These are phyloP conservation scores for Manis crassicaudata DNA, from an alignment of 2,797 vertebrate genomes.

Conservation along the genomic window DNA sequence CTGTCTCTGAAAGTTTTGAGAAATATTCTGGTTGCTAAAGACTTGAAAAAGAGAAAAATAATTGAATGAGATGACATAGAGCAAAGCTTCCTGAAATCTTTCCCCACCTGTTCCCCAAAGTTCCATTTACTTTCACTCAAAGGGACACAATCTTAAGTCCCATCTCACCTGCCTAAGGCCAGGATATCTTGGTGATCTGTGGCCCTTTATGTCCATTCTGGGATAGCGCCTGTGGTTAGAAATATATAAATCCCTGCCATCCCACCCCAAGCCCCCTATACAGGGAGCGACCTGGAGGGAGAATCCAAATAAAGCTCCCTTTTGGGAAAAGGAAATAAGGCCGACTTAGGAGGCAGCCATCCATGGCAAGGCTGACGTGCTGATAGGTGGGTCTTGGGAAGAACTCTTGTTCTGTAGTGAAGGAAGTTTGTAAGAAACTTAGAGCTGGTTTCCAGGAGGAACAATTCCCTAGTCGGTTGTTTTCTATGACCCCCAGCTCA, in stretches of 20 bases:
- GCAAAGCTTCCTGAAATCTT: neutral
- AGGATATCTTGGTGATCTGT: neutral
- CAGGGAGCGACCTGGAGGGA: neutral
- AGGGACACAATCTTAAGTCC: neutral
- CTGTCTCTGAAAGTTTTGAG: constrained; percentile 30
- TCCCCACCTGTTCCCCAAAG: neutral
- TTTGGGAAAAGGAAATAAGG: neutral
- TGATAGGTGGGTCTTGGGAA: neutral
- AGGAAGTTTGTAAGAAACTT: neutral
- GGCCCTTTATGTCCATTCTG: neutral
- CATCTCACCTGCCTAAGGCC: neutral
- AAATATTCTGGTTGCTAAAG: constrained; percentile 33
- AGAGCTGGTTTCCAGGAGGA: neutral
- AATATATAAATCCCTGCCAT: neutral
- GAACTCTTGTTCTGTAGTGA: neutral
- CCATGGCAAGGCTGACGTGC: neutral
- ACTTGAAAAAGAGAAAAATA: neutral
- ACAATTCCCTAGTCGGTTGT: neutral
- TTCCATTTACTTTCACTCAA: neutral
- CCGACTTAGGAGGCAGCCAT: neutral
- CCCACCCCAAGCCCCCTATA: neutral
- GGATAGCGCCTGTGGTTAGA: neutral
- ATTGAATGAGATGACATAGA: neutral
- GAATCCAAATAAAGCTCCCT: neutral
- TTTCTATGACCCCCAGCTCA: neutral